Percentiles rank a stretch among this genome's conserved stretches.
Evolutionary conservation across 2,113 vertebrate genomes (phyloP).

Genomic region (Sorex araneus): DNA sequence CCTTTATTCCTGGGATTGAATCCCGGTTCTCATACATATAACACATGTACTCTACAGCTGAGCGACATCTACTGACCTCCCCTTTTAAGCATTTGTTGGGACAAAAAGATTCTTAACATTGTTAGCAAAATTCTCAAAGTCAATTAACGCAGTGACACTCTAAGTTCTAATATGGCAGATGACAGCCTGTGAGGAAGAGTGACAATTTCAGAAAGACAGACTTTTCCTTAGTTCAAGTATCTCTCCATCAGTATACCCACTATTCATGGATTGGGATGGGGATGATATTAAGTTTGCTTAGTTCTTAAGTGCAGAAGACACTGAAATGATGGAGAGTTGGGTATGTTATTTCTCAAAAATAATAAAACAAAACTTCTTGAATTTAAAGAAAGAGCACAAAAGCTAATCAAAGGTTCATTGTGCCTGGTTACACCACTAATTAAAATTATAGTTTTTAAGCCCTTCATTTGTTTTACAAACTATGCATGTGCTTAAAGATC

Average conservation of each 20-base stretch:
- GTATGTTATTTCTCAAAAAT: neutral
- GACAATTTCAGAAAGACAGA: neutral
- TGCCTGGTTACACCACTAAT: neutral
- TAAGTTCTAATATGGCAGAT: neutral
- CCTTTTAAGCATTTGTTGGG: neutral
- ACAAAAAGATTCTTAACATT: constrained; percentile 14
- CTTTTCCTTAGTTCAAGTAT: neutral
- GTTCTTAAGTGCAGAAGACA: neutral
- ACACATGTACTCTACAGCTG: too few relatives aligned
- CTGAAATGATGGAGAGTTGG: neutral
- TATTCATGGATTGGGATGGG: neutral
- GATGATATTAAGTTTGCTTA: neutral
- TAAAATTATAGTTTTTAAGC: neutral
- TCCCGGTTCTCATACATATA: too few relatives aligned
- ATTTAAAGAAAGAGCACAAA: constrained; percentile 25
- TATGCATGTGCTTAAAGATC: neutral
- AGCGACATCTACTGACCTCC: too few relatives aligned
- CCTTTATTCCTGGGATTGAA: too few relatives aligned
- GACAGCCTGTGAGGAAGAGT: neutral
- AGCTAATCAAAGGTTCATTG: neutral
- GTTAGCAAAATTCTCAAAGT: neutral
- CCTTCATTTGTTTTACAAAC: constrained; percentile 22
- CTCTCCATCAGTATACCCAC: neutral
- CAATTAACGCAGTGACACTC: neutral
- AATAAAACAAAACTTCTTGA: neutral